Conservation (phyloP, 2,113 vertebrate species). For the Microtus ochrogaster region DNA sequence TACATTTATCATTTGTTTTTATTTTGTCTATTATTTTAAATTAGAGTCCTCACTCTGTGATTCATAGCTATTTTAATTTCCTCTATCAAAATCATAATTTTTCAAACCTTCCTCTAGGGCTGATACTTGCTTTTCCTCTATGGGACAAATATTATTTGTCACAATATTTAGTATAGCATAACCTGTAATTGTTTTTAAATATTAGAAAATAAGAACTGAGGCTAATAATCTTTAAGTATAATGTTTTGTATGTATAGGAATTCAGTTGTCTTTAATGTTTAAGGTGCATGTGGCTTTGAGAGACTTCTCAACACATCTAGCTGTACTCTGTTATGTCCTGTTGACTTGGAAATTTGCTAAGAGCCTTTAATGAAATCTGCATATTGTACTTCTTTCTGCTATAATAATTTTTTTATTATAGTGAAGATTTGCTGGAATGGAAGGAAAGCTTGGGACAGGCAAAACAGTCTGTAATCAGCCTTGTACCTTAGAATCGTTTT, state of each 20-base stretch:
- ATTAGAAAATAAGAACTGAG: neutral
- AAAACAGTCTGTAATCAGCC: neutral
- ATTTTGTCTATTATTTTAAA: neutral
- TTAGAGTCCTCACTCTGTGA: neutral
- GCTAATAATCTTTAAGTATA: neutral
- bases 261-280: neutral
- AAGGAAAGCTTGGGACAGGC: fast-evolving
- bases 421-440: neutral
- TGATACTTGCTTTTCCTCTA: neutral
- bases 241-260: neutral
- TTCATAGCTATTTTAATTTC: neutral
- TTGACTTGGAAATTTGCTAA: neutral
- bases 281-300: neutral
- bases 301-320: neutral
- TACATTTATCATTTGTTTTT: neutral
- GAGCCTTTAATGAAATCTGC: neutral
- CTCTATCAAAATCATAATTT: neutral
- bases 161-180: neutral
- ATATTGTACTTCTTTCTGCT: neutral
- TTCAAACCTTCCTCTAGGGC: neutral
- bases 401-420: neutral
- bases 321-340: neutral
- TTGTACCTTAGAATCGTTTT: neutral
- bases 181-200: neutral
- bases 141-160: neutral